Base-by-base conservation (phyloP, 2,113 vertebrate genomes). In the Eubucco bourcierii region DNA sequence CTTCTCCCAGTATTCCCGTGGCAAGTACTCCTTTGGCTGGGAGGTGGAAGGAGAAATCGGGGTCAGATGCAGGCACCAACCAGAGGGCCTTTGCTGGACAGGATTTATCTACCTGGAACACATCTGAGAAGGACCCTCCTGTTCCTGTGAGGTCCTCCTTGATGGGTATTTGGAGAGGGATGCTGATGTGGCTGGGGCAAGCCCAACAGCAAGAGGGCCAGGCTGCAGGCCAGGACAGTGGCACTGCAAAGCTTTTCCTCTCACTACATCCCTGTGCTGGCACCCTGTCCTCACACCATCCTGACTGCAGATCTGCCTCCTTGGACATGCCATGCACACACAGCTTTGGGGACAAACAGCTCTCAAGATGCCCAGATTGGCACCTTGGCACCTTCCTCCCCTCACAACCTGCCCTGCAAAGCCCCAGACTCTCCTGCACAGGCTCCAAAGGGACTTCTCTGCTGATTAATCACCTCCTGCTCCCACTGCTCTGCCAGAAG, bases 1-100 rank as follows among this genome's bases (percentile, higher is more conserved):
- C 2, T 95, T 85, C 61, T 96, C 97, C 99, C 99, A 99, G 9
- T 97, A 95, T 73, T 99, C 98, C 63, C 99, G 97, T 0, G 99
- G 98, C 67, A 99, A 95, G 91, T 93, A 37, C 8, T 82, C 6
- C 1, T 53, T 65, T n/a, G 90, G 93, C 99, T 99, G 53, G 86
- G 28, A 74, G 15, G 31, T 1, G 8, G 41, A 68, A 63, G 21
- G 9, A 77, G 29, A 66, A 83, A 47, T 47, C 3, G 0, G 0
- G 9, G 27, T 77, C 64, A 89, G 46, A 3, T n/a, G 58, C 24
- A 78, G 15, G 21, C 28, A 13, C 4, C 29, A 64, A 13, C 20
- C 27, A 20, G 0, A 18, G 28, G 6, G 31, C 27, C 0, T 10
- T 11, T 23, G 12, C 34, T 88, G 28, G 52, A 58, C 20, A 18